Evolutionary conservation across 2,888 invertebrate genomes (phyloP).

Genomic region (Melieria picta): DNA sequence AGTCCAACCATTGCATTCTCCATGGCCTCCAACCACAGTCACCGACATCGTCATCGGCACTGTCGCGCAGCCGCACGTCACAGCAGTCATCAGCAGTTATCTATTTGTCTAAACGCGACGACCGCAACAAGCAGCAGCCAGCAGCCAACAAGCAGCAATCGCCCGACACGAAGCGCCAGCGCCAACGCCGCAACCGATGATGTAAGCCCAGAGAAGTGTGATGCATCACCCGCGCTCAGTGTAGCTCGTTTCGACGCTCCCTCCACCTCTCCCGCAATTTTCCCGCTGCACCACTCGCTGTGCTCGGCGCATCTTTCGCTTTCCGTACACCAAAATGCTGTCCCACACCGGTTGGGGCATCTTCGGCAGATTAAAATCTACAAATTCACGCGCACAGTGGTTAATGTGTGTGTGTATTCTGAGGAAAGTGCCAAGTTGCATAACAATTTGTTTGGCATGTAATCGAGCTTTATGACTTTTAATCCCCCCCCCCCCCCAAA

Average conservation of each 20-base stretch:
- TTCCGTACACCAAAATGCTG: slow-evolving; percentile 18
- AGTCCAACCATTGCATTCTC: slow-evolving; percentile 46
- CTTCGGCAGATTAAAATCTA: slow-evolving; percentile 32
- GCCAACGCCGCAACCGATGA: slow-evolving; percentile 12
- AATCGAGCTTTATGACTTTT: too few species aligned
- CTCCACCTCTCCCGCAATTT: background rate
- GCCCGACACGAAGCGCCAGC: background rate
- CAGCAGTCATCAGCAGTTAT: slow-evolving; percentile 13
- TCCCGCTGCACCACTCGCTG: too few species aligned
- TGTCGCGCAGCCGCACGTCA: slow-evolving; percentile 18
- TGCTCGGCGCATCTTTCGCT: background rate
- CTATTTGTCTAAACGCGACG: slow-evolving; percentile 2
- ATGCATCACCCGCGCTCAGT: slow-evolving; percentile 29
- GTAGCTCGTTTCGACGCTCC: background rate
- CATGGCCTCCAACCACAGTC: slow-evolving; percentile 43
- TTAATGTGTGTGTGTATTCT: background rate
- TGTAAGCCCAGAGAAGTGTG: slow-evolving; percentile 31
- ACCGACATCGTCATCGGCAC: background rate
- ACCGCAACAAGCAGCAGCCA: slow-evolving; percentile 13
- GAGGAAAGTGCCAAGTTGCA: background rate
- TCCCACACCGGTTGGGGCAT: slow-evolving; percentile 30
- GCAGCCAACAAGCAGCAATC: background rate
- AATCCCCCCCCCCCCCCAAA: too few species aligned
- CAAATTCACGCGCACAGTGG: slow-evolving; percentile 28
- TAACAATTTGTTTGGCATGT: too few species aligned